Evolutionary conservation across 2,888 invertebrate species (phyloP), one percentile per base, ranked within the genome.

Genomic region (Eupithecia subfuscata): DNA sequence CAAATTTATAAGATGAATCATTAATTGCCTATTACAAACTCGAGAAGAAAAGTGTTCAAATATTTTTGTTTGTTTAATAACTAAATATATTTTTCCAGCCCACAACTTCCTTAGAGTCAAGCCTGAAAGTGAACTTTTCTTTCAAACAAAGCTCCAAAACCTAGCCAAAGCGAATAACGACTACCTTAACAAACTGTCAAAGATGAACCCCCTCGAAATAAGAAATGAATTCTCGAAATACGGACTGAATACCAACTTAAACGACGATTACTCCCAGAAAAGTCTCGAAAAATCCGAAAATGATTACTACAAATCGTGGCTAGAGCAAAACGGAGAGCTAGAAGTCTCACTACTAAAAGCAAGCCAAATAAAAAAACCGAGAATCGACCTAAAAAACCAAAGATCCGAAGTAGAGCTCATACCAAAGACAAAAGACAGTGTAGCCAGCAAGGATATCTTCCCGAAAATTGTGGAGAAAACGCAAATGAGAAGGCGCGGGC

Each of bases 271-370:
- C 0, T 84, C 84, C 9, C 88, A 88, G 12, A 91, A 92, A 77
- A 82, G 81, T 0, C 78, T 82, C 0, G 89, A 89, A 0, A 90
- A 89, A 83, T 81, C 87, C 0, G 95, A 94, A 79, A 94, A 95
- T 69, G 95, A 95, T 45, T 95, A 89, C 73, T 94, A 95, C 81
- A 95, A 95, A 63, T 90, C 92, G 0, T 95, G 95, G 95, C 73
- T 95, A 0, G 94, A 95, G 70, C 95, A 95, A 65, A 95, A 95
- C 52, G 95, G 95, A 0, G 95, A 95, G 67, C 75, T 95, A 0
- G 95, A 95, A 81, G 95, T 95, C 0, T 95, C 95, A 0, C 79
- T 95, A 0, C 80, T 95, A 0, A 92, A 90, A 85, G 93, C 91
- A 0, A 92, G 83, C 69, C 93, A 93, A 81, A 81, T 87, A 0